Evolutionary conservation across 2,113 vertebrate genomes (phyloP), one percentile per base, ranked within the genome.

Genomic region (Geococcyx californianus): DNA sequence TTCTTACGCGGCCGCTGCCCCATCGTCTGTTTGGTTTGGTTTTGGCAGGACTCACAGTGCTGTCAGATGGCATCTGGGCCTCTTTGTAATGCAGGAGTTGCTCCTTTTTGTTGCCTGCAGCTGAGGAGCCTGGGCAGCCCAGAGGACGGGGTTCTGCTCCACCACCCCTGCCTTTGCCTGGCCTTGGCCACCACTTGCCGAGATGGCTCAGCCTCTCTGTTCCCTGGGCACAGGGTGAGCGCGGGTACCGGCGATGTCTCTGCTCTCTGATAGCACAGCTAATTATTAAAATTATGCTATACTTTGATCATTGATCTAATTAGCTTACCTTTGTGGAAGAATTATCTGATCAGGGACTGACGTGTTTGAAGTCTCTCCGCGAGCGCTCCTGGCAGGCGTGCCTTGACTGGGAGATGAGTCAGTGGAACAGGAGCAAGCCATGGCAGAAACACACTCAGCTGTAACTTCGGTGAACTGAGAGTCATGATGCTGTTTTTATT

Each of bases 161-260:
- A 11, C 5, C 15, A 2, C 26, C 40, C 10, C 29, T 19, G 21
- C 49, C 29, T 68, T 54, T 10, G 33, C 85, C 44, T 6, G n/a
- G 58, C 51, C 62, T 72, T 1, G 2, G 34, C 29, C 29, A 11
- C 33, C 4, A 3, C 54, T 67, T 28, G 62, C 49, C 5, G 1
- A 3, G 20, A 8, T 1, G 3, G 28, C 56, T 59, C 7, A 1
- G 63, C 40, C 17, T 4, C 0, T 59, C 21, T 2, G 0, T 38
- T 68, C 63, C 58, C 36, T 0, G 0, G 18, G 52, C 45, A 13
- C 16, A 28, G 49, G 49, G 11, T 31, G 36, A 49, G 15, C 8
- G 0, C 55, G 40, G 52, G 12, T 9, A 20, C 1, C 0, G 51
- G 67, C 0, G 0, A 45, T 10, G 21, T 24, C 38, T n/a, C 49